Conservation (phyloP, 2,888 invertebrate species). For the Dastarcus helophoroides region DNA sequence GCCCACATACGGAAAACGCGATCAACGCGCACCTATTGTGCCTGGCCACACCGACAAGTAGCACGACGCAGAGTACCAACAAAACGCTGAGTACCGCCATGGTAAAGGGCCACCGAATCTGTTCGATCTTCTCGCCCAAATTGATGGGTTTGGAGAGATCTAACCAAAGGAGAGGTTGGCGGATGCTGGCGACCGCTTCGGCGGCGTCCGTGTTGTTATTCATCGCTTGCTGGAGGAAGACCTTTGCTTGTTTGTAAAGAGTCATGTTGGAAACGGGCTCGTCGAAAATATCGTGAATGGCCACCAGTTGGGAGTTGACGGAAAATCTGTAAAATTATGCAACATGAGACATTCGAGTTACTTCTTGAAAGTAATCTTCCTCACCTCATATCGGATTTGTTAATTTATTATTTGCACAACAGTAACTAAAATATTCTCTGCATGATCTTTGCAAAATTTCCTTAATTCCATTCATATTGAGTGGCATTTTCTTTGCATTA, state of each 20-base stretch:
- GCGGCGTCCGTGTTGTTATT: slow-evolving; percentile 66
- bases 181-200: slow-evolving; percentile 64
- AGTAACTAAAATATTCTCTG: no score
- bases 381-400: no score
- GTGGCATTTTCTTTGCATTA: no score
- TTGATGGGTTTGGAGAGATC: slow-evolving; percentile 50
- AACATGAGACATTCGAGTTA: no score
- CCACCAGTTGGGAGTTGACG: slow-evolving; percentile 60
- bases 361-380: no score
- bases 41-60: slow-evolving; percentile 79
- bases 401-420: no score
- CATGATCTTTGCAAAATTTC: no score
- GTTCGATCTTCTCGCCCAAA: slow-evolving; percentile 60
- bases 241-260: slow-evolving; percentile 57
- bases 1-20: slow-evolving; percentile 76
- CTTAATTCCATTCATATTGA: no score
- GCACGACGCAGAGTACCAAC: slow-evolving; percentile 76
- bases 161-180: slow-evolving; percentile 58
- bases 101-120: slow-evolving; percentile 67
- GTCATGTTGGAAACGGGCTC: slow-evolving; percentile 68
- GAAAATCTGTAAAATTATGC: no score
- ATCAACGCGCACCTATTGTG: slow-evolving; percentile 84
- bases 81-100: slow-evolving; percentile 79
- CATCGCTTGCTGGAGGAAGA: slow-evolving; percentile 56
- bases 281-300: slow-evolving; percentile 66